Base-by-base conservation (phyloP, 2,797 vertebrate genomes). In the Brachymystax lenok region DNA sequence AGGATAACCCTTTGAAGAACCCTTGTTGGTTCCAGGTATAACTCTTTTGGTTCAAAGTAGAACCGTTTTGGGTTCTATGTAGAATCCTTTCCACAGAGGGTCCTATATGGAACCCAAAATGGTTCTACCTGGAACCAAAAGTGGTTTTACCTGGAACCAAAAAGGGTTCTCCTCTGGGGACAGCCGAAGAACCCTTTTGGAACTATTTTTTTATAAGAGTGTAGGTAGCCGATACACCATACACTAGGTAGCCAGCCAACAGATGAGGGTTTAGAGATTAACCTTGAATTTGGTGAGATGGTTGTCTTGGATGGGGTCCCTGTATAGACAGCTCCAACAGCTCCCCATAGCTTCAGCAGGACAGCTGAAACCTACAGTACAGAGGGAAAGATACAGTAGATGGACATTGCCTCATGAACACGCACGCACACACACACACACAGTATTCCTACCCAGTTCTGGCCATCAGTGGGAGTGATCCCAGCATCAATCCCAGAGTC, bases 201-300 rank as follows among this genome's bases (percentile, higher is more conserved):
- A 13, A 46, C 40, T 0, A 10, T 13, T 46, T 46, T 13, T 13
- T 46, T 46, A 10, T 46, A 46, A 46, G 40, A 46, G 40, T 3
- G 40, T 46, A 12, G 40, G 40, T 46, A 46, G 2, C 40, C 2
- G 10, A 46, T 46, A 46, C 40, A 46, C 10, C 40, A 46, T 7
- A 46, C 6, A 35, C 13, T 14, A 35, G 27, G 33, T 12, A 40
- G 35, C 68, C 19, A 40, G 35, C 35, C 19, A 46, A 46, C 46
- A 72, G 28, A 14, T 10, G 40, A 28, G 56, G 19, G 54, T 10
- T 19, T 13, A 8, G 1, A 16, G 0, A 3, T 68, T 3, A 86
- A 98, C 98, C 97, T 99, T 99, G 88, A 99, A 99, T 90, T 98
- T 99, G 88, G 96, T 98, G 87, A 97, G 97, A 85, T 99, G 98